These are phyloP conservation scores for Bubalus kerabau DNA, from an alignment of 2,113 vertebrate genomes.

Conservation along the genomic window DNA sequence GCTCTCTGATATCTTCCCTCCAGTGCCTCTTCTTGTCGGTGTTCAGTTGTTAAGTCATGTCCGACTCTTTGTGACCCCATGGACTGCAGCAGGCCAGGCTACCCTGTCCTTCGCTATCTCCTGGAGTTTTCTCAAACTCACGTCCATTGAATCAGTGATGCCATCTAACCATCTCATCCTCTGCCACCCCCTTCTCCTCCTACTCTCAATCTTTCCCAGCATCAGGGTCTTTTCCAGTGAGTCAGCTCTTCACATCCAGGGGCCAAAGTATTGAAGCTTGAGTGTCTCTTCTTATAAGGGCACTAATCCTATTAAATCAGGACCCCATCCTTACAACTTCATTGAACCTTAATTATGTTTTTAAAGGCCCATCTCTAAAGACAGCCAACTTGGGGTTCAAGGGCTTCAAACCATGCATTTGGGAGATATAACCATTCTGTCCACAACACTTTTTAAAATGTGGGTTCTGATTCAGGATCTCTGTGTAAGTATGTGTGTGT, in stretches of 20 bases:
- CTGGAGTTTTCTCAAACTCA: background rate
- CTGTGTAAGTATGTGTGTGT: background rate
- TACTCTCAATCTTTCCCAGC: background rate
- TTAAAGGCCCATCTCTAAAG: background rate
- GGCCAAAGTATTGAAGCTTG: background rate
- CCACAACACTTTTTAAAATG: background rate
- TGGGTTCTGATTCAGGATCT: background rate
- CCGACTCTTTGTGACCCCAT: background rate
- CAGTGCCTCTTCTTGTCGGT: background rate
- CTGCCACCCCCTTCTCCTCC: background rate
- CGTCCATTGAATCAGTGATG: background rate
- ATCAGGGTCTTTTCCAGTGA: background rate
- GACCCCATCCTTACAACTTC: background rate
- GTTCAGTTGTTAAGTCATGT: background rate
- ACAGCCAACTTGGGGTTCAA: background rate
- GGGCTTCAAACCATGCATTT: background rate
- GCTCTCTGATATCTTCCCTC: background rate
- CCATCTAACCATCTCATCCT: background rate
- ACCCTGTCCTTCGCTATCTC: background rate
- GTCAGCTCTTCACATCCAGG: background rate
- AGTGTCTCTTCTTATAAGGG: background rate
- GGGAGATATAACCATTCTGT: accelerated
- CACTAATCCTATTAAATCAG: background rate
- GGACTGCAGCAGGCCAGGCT: background rate
- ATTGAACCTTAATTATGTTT: background rate